Evolutionary conservation across 2,797 vertebrate genomes (phyloP).

Genomic region (Etheostoma perlongum): DNA sequence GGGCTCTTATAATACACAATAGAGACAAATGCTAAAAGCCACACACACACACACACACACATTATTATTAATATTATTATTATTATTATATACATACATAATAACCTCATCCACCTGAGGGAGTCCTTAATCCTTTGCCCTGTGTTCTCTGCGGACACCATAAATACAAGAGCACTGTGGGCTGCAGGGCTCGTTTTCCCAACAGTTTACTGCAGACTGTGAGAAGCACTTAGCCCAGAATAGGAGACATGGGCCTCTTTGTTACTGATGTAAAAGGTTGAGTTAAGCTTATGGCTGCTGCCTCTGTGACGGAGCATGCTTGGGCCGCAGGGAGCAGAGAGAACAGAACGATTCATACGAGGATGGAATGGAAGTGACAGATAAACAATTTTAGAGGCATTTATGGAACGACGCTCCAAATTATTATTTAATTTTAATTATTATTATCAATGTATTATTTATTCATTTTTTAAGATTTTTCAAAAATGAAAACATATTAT

Average conservation of each 20-base stretch:
- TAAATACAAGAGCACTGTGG: conserved; percentile 52
- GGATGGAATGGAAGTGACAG: conserved; percentile 49
- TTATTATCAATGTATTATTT: too few relatives aligned
- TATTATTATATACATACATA: conserved; percentile 34
- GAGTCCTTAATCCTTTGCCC: conserved; percentile 56
- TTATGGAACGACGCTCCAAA: conserved; percentile 11
- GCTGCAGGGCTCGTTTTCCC: conserved; percentile 77
- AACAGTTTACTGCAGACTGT: conserved; percentile 82
- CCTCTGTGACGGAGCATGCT: conserved; percentile 58
- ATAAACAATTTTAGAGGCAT: conserved; percentile 55
- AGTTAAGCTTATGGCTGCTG: conserved; percentile 76
- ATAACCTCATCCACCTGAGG: conserved; percentile 47
- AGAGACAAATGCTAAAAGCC: conserved; percentile 18
- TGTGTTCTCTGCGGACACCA: conserved; percentile 56
- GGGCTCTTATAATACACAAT: conserved; percentile 31
- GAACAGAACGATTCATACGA: conserved; percentile 50
- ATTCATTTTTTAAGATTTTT: too few relatives aligned
- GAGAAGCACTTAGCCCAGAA: conserved; percentile 84
- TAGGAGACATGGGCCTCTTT: conserved; percentile 75
- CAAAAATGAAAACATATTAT: too few relatives aligned
- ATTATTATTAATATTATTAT: not conserved
- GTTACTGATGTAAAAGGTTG: conserved; percentile 87
- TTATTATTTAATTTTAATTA: too few relatives aligned
- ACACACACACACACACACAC: not conserved
- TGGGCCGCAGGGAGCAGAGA: conserved; percentile 49